These are phyloP conservation scores for Mobula birostris DNA, from an alignment of 2,113 vertebrate genomes.

Conservation along the genomic window DNA sequence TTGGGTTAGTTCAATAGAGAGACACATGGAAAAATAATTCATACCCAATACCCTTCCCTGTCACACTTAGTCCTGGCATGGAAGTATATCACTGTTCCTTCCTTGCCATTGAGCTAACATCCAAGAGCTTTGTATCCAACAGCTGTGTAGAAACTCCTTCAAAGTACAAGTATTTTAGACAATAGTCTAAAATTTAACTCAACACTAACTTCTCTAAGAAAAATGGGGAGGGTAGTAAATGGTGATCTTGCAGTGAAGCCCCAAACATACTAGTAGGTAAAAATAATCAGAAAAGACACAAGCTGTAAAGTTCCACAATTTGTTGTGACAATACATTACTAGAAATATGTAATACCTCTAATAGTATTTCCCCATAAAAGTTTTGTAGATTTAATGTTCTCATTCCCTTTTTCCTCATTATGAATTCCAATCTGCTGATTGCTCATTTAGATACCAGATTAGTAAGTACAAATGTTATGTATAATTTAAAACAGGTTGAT, in stretches of 20 bases:
- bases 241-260: neutral
- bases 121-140: neutral
- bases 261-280: neutral
- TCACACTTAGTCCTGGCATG: neutral
- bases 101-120: neutral
- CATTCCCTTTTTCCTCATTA: neutral
- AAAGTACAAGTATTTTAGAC: neutral
- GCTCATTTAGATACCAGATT: neutral
- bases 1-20: neutral
- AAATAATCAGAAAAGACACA: neutral
- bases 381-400: neutral
- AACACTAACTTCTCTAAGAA: neutral
- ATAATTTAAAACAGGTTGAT: neutral
- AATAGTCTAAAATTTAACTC: no score
- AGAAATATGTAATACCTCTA: slow-evolving; percentile 2
- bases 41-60: neutral
- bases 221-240: neutral
- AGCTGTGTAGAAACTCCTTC: neutral
- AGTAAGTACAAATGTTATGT: neutral
- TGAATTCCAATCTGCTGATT: neutral
- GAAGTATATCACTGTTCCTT: neutral
- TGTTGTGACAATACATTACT: neutral
- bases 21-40: neutral
- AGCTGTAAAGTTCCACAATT: neutral
- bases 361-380: neutral